Conservation (phyloP, 2,113 vertebrate genomes). For the Solenodon paradoxus region DNA sequence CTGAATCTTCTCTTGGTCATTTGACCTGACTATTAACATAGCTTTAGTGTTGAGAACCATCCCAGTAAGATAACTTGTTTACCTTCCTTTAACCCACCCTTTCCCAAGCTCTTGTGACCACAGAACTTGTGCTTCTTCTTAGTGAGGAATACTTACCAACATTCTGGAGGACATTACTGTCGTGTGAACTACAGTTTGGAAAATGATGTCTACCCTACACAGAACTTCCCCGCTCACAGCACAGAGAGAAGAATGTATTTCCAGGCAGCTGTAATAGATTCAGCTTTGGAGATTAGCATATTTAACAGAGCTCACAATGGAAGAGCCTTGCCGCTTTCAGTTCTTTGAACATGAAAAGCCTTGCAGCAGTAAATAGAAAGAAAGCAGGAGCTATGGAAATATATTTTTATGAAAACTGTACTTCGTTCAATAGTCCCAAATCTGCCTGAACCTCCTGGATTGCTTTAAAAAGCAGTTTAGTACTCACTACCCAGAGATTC, state of each 20-base stretch:
- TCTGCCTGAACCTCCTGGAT: not conserved
- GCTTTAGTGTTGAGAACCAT: not conserved
- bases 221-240: not conserved
- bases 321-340: not conserved
- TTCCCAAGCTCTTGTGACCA: not conserved
- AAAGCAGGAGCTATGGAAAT: not conserved
- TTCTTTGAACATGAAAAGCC: not conserved
- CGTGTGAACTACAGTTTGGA: not conserved
- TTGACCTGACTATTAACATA: not conserved
- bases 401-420: constrained; percentile 12
- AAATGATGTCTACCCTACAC: not conserved
- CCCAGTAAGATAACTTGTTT: not conserved
- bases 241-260: not conserved
- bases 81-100: not conserved
- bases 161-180: not conserved
- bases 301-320: not conserved
- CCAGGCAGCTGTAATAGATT: not conserved
- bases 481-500: not conserved
- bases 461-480: not conserved
- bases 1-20: not conserved
- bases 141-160: not conserved
- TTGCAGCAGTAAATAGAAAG: not conserved
- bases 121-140: not conserved
- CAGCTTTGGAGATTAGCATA: not conserved
- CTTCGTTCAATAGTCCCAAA: not conserved